Evolutionary conservation across 1,140 invertebrate genomes (phyloP).

Genomic region (Procambarus clarkii): DNA sequence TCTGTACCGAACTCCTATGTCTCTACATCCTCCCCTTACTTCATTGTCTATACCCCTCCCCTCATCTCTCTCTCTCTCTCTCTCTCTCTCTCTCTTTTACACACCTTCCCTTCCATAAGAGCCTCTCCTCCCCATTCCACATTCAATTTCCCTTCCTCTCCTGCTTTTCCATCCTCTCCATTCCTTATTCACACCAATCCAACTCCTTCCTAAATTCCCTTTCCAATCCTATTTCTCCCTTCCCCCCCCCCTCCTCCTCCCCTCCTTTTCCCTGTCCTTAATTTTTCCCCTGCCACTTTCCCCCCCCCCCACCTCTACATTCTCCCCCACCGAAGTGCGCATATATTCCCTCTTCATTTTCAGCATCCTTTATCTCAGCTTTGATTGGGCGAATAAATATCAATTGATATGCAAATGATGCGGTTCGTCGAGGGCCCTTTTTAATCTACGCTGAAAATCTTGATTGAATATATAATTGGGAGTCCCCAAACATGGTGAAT

Average conservation of each 20-base stretch:
- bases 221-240: too few species aligned
- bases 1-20: too few species aligned
- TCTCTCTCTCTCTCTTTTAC: background rate
- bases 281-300: too few species aligned
- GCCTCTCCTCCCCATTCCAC: too few species aligned
- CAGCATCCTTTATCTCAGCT: conserved; percentile 47
- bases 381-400: conserved; percentile 53
- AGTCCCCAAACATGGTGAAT: background rate
- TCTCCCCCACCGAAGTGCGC: too few species aligned
- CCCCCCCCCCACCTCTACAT: background rate
- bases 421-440: background rate
- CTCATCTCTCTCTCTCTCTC: background rate
- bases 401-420: conserved; percentile 53
- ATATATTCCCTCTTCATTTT: background rate
- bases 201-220: too few species aligned
- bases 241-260: too few species aligned
- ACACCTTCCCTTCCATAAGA: background rate
- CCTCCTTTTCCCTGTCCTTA: too few species aligned
- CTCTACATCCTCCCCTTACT: background rate
- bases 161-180: background rate
- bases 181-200: background rate
- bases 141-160: background rate
- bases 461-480: conserved; percentile 38
- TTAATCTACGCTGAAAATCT: conserved; percentile 26
- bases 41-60: background rate